Evolutionary conservation across 2,888 invertebrate species (phyloP).

Genomic region (Enoplolaimus lenunculus): DNA sequence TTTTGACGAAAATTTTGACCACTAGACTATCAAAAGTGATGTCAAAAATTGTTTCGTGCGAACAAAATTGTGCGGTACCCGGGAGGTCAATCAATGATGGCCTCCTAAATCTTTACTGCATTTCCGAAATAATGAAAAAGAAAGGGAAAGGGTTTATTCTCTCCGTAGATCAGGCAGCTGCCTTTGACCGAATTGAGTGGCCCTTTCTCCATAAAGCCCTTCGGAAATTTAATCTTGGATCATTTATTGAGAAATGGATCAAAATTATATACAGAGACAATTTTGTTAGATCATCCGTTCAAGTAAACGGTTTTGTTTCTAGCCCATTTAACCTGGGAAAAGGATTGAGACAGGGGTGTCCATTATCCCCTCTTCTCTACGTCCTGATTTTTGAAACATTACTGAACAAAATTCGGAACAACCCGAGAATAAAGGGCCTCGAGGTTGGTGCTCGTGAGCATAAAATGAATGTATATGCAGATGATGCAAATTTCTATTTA

Average conservation of each 20-base stretch:
- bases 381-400: not conserved
- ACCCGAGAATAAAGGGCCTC: not conserved
- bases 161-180: slow-evolving; percentile 15
- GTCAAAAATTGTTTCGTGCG: not conserved
- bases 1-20: slow-evolving; percentile 17
- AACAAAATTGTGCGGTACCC: slow-evolving; percentile 17
- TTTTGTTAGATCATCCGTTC: not conserved
- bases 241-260: slow-evolving; percentile 8
- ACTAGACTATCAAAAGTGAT: not conserved
- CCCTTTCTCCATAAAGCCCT: not conserved
- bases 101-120: not conserved
- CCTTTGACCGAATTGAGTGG: slow-evolving; percentile 15
- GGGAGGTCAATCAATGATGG: slow-evolving; percentile 14
- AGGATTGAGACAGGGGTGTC: slow-evolving; percentile 18
- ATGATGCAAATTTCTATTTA: slow-evolving; percentile 11
- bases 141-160: not conserved
- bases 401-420: not conserved
- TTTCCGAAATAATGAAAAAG: not conserved
- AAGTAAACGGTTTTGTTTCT: slow-evolving; percentile 13
- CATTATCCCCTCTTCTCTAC: slow-evolving; percentile 13
- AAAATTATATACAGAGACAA: not conserved
- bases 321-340: not conserved
- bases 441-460: not conserved
- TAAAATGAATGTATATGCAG: slow-evolving; percentile 11
- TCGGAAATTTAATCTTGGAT: not conserved